Base-by-base conservation (phyloP, 1,140 invertebrate species). In the Melanaphis sacchari region DNA sequence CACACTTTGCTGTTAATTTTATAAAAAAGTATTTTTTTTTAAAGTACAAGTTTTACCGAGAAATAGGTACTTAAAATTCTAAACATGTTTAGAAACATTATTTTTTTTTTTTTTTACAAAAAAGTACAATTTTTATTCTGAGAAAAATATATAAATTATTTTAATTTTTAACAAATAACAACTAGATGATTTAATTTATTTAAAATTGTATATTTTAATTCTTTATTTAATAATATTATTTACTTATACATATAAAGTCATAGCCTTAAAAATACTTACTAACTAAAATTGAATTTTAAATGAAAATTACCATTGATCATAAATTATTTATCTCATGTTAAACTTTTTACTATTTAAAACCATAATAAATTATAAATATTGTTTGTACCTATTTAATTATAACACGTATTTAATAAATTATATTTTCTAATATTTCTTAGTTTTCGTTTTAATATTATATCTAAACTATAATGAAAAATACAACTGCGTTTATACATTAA, bases 21-120 rank as follows among this genome's bases (percentile, higher is more conserved):
- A 15, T 85, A 43, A 6, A 85, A 85, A 85, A 43, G 5, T 31
- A 85, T 85, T 85, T 24, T 85, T 85, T 85, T 85, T 18, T 43
- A 43, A 82, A 85, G 31, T 31, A 43, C 84, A 43, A 3, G 40
- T 85, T 85, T 85, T 31, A 31, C 11, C 0, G 38, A 43, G 11
- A 85, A 85, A 85, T 85, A n/a, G n/a, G n/a, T n/a, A 85, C 40
- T 85, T 85, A 43, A 43, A 43, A 43, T 24, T 82, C 40, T 43
- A 85, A 40, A 15, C 40, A 85, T 43, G 22, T 85, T 31, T 43
- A 85, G 43, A 41, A 84, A 84, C 11, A 0, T 26, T n/a, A n/a
- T n/a, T n/a, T 84, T 84, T 41, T 85, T 41, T 85, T 41, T 85
- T 85, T 9, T 49, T 49, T 49, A 49, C 46, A 49, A 41, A n/a